Evolutionary conservation across 2,888 invertebrate species (phyloP), one percentile per base, ranked within the genome.

Genomic region (Anthophora plumipes): DNA sequence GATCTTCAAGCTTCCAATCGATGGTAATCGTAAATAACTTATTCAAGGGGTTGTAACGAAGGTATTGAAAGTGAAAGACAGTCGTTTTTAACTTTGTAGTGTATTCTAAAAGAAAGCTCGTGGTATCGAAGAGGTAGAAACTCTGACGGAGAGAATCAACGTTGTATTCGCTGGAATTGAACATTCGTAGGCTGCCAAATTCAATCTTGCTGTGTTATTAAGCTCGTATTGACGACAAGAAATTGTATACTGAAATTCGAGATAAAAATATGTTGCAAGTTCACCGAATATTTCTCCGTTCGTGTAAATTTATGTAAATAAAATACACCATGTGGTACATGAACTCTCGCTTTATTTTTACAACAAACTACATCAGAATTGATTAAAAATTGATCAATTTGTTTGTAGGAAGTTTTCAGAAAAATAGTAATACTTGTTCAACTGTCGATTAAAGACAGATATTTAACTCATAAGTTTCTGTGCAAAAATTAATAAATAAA

Each of bases 161-260:
- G 43, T 68, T 66, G 20, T 14, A 39, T 52, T 46, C 54, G 54
- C 14, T 14, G 22, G 43, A 41, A 50, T 50, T 48, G 63, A 22
- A 66, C 66, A 39, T 17, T 22, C 22, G 25, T 22, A 11, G 22
- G 17, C 11, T 6, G 7, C 1, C 52, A 7, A n/a, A 67, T 41
- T 31, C 43, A 67, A 67, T 67, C 25, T n/a, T 12, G 0, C 48
- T 4, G 9, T n/a, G 46, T 0, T 64, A 50, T 14, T 5, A 20
- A 12, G 17, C 25, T 20, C n/a, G n/a, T 8, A 31, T 55, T 55
- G 31, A 31, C 4, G 4, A 31, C 31, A 31, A 4, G 31, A 4
- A 31, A 31, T 31, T 1, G 31, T 31, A 31, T 31, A 31, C 31
- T 31, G 41, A 22, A 37, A 20, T 20, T 50, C 8, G 12, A 50